Base-by-base conservation (phyloP, 1,140 invertebrate species). In the Lordiphosa clarofinis region DNA sequence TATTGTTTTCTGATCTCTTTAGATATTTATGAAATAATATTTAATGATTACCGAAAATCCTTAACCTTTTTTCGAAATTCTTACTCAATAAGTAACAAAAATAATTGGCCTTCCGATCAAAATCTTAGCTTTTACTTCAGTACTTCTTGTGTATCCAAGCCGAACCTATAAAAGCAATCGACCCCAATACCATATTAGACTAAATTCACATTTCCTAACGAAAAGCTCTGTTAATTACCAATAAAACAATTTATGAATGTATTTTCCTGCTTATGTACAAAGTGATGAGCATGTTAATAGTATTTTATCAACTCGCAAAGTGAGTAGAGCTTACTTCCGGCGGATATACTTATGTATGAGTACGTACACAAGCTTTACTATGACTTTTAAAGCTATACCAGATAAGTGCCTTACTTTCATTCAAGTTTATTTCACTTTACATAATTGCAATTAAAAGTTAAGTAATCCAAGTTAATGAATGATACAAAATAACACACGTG, bases 381-480 rank as follows among this genome's bases (percentile, higher is more conserved):
- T 37, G 65, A 40, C 44, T 50, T 50, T 57, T 66, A 66, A 67
- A 53, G 48, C 42, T 12, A 8, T 1, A 5, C 28, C 2, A 4
- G 8, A 35, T 35, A 37, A 47, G 10, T 35, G n/a, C 8, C 4
- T 33, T 31, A 40, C 53, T 56, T 61, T 56, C 28, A 10, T 3
- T 35, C 33, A 13, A 7, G 8, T 19, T 50, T 28, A 28, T 49
- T 52, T 33, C 40, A 56, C 42, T 54, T 70, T 71, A 55, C 67
- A 72, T 71, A 71, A 71, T 21, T 5, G 40, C 15, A 66, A 42
- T 31, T 31, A 31, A 31, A 5, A 31, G 28, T 73, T 56, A 66
- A 39, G 46, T 61, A 66, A 78, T 57, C 37, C 42, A 35, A 64
- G 67, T 58, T 67, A 72, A 78, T 72, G 43, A 78, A 11, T 56